Base-by-base conservation (phyloP, 2,888 invertebrate species). In the Melieria crassipennis region DNA sequence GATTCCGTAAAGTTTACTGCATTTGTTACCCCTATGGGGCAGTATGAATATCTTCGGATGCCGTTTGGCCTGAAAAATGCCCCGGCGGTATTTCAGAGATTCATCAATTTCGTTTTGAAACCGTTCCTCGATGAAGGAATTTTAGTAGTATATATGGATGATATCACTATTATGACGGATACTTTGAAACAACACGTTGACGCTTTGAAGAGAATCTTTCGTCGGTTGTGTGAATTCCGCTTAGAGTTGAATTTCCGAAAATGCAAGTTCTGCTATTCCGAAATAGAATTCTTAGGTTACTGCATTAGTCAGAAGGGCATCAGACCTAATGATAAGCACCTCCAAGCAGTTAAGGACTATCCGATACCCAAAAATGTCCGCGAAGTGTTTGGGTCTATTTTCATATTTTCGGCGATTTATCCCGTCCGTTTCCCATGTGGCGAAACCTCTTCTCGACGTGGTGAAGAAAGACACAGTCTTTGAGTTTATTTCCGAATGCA, bases 381-480 rank as follows among this genome's bases (percentile, higher is more conserved):
- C 7, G 57, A 57, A 42, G 13, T 57, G 16, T 46, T 45, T 60
- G 10, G 61, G 47, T 47, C 66, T 55, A 6, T 65, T 47, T 13
- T 43, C 58, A 5, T 70, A 70, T 43, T 66, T 52, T 30, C 50
- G 69, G 16, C 60, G 43, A 16, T 70, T 61, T 48, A 48, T 70
- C n/a, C 61, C 30, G 42, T 50, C 56, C 42, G 43, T 71, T n/a
- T 66, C 65, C 1, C n/a, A n/a, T 46, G 61, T 61, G 50, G 65
- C 52, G 10, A 66, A 65, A 16, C 62, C 61, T 3, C 13, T 64
- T 4, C 42, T 47, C 1, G 52, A 65, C 4, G 11, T 65, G 43
- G 7, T 61, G 10, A 13, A 65, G 30, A 65, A 57, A 30, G 50
- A 60, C 6, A n/a, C 30, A 1, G 43, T 3, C 11, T 70, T 57